phyloP scores from a whole-genome alignment of 2,888 invertebrate species.

The Mesorhabditis belari region DNA sequence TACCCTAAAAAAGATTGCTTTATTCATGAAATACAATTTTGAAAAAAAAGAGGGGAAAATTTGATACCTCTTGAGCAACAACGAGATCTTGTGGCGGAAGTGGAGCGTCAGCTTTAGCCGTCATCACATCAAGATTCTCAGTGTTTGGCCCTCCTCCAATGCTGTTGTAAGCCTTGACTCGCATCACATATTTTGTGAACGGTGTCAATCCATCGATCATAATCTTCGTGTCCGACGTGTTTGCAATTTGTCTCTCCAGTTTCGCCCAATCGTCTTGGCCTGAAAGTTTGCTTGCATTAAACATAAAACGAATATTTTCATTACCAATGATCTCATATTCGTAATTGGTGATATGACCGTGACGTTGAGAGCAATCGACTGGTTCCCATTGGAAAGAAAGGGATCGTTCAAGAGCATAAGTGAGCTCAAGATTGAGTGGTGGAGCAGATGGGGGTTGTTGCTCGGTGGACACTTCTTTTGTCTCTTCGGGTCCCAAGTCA shows the following conservation, averaged over 20 bases:
- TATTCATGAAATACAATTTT: conserved; percentile 14
- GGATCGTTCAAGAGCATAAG: conserved; percentile 47
- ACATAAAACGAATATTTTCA: too few species aligned
- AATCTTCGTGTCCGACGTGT: conserved; percentile 46
- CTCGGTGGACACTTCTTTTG: conserved; percentile 46
- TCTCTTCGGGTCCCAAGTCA: conserved; percentile 51
- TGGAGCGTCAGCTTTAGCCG: conserved; percentile 50
- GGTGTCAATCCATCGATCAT: conserved; percentile 52
- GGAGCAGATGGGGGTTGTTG: conserved; percentile 52
- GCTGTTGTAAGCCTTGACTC: conserved; percentile 51
- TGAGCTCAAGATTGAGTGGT: conserved; percentile 49
- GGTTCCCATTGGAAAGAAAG: conserved; percentile 43
- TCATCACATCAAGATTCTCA: conserved; percentile 52
- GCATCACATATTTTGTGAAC: conserved; percentile 52
- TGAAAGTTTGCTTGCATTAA: too few species aligned
- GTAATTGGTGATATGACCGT: conserved; percentile 52
- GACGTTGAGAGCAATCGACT: conserved; percentile 53
- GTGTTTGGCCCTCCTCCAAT: conserved; percentile 53
- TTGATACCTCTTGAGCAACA: conserved; percentile 35
- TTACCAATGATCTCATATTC: conserved; percentile 53
- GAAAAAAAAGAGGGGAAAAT: too few species aligned
- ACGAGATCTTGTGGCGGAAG: conserved; percentile 52
- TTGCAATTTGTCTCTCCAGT: conserved; percentile 52
- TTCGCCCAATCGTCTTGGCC: conserved; percentile 54
- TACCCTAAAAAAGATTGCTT: conserved; percentile 32